Conservation (phyloP, 1,140 invertebrate genomes). For the Platyscapa corneri region DNA sequence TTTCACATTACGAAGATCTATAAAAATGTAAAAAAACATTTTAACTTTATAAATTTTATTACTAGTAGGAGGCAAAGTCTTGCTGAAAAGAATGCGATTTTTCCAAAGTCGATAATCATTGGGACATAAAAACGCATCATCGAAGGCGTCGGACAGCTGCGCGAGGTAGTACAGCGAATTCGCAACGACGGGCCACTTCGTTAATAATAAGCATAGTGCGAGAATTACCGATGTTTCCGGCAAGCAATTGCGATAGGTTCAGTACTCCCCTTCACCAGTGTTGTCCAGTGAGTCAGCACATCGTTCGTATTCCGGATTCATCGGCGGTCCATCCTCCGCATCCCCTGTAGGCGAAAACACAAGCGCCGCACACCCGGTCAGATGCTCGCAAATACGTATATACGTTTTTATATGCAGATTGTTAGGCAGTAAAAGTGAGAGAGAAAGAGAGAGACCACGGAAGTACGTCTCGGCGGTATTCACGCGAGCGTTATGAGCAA, state of each 20-base stretch:
- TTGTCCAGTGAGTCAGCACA: no score
- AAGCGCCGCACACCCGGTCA: no score
- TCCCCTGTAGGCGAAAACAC: not conserved
- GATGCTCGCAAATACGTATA: no score
- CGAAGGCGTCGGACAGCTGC: no score
- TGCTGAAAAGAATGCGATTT: no score
- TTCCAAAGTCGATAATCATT: no score
- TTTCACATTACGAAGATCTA: no score
- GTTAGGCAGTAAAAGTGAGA: not conserved
- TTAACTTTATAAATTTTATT: no score
- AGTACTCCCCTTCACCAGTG: not conserved
- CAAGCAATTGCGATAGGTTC: not conserved
- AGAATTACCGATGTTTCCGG: constrained; percentile 8
- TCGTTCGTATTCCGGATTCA: no score
- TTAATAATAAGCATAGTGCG: not conserved
- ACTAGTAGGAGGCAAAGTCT: no score
- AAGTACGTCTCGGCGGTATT: constrained; percentile 26
- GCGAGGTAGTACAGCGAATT: no score
- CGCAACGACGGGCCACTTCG: not conserved
- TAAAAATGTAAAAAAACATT: no score
- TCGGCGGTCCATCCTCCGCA: not conserved
- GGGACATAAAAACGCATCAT: not conserved
- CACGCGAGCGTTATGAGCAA: constrained; percentile 1
- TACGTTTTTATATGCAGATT: not conserved
- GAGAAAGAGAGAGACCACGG: not conserved